Base-by-base conservation (phyloP, 2,113 vertebrate species). In the Solea senegalensis region DNA sequence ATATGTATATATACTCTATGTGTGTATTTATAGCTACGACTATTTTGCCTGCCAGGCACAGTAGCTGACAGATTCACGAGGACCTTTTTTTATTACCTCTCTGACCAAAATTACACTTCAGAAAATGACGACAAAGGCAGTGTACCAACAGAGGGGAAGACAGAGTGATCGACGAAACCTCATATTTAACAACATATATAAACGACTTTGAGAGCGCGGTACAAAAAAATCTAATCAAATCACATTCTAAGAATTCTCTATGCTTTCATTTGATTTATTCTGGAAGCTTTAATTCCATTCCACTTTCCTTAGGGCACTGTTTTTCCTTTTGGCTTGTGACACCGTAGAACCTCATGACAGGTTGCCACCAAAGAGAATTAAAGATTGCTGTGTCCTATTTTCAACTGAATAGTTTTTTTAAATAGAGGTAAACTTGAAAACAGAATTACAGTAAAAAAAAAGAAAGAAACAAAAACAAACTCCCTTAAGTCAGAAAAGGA, bases 11-110 rank as follows among this genome's bases (percentile, higher is more conserved):
- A 13, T 5, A 40, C 3, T 51, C 28, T 10, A 62, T 11, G 40
- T 27, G 45, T 21, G 51, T 13, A 60, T 2, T 39, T 27, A 55
- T 14, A 44, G 54, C 54, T 59, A 44, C 27, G 14, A 45, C 9
- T 1, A 46, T 34, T 49, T 14, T 46, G 41, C 60, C 67, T 14
- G 5, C n/a, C 40, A 58, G 58, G n/a, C 48, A n/a, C 53, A 59
- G 73, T 58, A 43, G 64, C 15, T 58, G 28, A 3, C n/a, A 44
- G 63, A 61, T 72, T 62, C 48, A 52, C 21, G 10, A 15, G 16
- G 12, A 45, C 2, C 16, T 34, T 71, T 21, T 21, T 59, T 60
- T 43, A 49, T 55, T 28, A n/a, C 56, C 43, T 27, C 2, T 15
- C 10, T 21, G 43, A 26, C 28, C 34, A 14, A 41, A 34, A 68